Percentiles rank a stretch among this genome's conserved stretches.
Evolutionary conservation across 2,797 vertebrate genomes (phyloP).

Genomic region (Pogoniulus pusillus): DNA sequence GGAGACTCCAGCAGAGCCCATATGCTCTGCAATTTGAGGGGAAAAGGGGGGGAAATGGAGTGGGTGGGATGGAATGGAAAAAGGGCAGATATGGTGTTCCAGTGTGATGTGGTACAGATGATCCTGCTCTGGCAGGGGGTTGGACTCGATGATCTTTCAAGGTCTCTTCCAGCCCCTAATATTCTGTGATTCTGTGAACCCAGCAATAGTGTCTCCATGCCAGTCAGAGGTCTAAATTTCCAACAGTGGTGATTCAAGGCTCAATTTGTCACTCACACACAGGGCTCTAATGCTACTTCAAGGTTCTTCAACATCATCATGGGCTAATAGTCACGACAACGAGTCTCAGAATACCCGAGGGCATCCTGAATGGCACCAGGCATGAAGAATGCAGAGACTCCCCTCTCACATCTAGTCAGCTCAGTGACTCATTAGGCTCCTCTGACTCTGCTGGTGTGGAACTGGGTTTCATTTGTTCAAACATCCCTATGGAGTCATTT

Average conservation of each 20-base stretch:
- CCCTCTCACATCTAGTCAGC: background rate
- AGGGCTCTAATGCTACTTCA: background rate
- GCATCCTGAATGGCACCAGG: background rate
- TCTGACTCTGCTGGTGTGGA: background rate
- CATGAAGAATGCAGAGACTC: background rate
- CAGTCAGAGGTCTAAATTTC: background rate
- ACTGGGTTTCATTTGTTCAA: background rate
- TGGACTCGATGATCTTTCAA: too few species aligned
- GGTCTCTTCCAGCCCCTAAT: too few species aligned
- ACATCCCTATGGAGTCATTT: background rate
- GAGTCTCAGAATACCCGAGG: background rate
- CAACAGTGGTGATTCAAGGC: background rate
- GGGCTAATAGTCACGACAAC: background rate
- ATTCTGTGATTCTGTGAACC: too few species aligned
- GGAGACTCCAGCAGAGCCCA: too few species aligned
- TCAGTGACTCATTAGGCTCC: background rate
- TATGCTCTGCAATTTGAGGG: too few species aligned
- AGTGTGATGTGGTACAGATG: too few species aligned
- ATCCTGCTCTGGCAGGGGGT: too few species aligned
- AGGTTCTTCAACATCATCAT: background rate
- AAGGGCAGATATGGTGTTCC: too few species aligned
- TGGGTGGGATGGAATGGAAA: too few species aligned
- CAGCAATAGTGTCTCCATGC: fast-evolving
- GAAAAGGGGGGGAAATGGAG: too few species aligned
- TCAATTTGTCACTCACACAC: background rate